phyloP scores from a whole-genome alignment of 2,113 vertebrate genomes.

The Abramis brama region DNA sequence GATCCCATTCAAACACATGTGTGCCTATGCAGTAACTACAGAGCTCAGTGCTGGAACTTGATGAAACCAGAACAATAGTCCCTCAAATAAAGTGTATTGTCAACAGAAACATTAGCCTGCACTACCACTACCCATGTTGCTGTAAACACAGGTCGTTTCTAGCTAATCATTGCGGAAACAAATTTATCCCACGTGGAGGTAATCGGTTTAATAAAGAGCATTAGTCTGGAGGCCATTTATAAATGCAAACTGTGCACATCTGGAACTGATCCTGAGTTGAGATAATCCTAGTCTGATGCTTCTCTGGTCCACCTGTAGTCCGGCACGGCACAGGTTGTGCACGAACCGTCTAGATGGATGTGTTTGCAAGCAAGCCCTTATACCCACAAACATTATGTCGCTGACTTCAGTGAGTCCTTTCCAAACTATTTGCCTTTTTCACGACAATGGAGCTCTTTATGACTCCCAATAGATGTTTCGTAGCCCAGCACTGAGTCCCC shows the following conservation, averaged over 20 bases:
- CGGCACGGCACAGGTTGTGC: conserved; percentile 32
- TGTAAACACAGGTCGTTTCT: conserved; percentile 63
- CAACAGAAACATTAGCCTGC: conserved; percentile 49
- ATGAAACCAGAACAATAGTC: conserved; percentile 5
- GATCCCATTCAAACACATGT: conserved; percentile 39
- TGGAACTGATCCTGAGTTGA: conserved; percentile 58
- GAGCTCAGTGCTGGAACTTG: not conserved
- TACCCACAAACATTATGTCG: conserved; percentile 15
- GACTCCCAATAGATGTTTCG: conserved; percentile 30
- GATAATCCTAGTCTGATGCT: conserved; percentile 49
- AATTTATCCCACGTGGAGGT: conserved; percentile 61
- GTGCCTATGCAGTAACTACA: conserved; percentile 25
- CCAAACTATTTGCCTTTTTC: conserved; percentile 2
- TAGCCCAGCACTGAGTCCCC: conserved; percentile 37
- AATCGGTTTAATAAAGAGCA: conserved; percentile 57
- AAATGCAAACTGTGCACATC: conserved; percentile 61
- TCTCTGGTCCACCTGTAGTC: conserved; percentile 54
- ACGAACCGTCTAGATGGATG: not conserved
- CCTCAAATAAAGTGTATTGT: conserved; percentile 37
- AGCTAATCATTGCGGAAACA: conserved; percentile 60
- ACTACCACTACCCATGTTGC: conserved; percentile 54
- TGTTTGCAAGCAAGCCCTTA: conserved; percentile 26
- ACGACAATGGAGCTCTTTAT: conserved; percentile 44
- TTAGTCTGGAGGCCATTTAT: conserved; percentile 58
- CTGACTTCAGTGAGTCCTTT: conserved; percentile 10